phyloP scores from a whole-genome alignment of 2,888 invertebrate species.

The Leptopilina syphax region DNA sequence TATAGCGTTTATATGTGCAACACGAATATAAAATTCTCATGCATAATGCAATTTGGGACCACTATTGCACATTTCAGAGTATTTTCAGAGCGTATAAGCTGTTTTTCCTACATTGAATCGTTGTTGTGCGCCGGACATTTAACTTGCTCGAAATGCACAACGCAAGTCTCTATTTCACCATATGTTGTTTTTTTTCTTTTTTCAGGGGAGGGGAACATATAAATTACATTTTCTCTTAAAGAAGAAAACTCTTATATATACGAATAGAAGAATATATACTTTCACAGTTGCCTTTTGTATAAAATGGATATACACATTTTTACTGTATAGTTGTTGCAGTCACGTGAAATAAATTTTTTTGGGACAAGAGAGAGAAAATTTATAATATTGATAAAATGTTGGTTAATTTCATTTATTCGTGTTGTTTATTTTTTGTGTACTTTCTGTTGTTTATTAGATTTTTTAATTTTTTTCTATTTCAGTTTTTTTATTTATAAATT shows the following conservation, averaged over 20 bases:
- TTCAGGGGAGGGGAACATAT: background rate
- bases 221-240: constrained; percentile 2
- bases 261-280: constrained; percentile 9
- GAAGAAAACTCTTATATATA: background rate
- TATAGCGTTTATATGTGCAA: constrained; percentile 6
- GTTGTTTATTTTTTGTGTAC: too few relatives aligned
- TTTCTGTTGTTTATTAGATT: too few relatives aligned
- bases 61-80: constrained; percentile 22
- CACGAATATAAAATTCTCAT: constrained; percentile 11
- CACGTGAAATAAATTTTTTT: too few relatives aligned
- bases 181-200: background rate
- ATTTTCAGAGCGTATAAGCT: constrained; percentile 23
- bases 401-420: too few relatives aligned
- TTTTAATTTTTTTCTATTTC: too few relatives aligned
- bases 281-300: too few relatives aligned
- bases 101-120: constrained; percentile 22
- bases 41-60: constrained; percentile 13
- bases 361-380: too few relatives aligned
- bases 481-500: too few relatives aligned
- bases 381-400: too few relatives aligned
- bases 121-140: constrained; percentile 11
- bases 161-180: constrained; percentile 21
- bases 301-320: too few relatives aligned
- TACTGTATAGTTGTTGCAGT: too few relatives aligned
- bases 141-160: constrained; percentile 5